These are phyloP conservation scores for Conchocele bisecta DNA, from an alignment of 2,888 invertebrate genomes.

Conservation along the genomic window DNA sequence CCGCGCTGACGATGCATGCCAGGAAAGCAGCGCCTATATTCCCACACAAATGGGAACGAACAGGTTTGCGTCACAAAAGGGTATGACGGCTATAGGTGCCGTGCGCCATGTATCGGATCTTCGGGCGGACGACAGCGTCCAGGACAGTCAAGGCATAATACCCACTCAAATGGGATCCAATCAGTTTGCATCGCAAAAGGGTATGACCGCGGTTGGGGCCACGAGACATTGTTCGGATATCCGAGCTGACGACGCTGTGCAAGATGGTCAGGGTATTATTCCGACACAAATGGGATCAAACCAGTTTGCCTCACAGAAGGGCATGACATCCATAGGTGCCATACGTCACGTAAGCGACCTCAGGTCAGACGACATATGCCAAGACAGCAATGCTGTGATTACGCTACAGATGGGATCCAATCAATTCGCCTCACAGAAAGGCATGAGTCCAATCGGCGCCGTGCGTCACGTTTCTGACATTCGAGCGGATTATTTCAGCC, in stretches of 20 bases:
- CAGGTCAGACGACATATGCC: constrained; percentile 21
- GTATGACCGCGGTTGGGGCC: constrained; percentile 67
- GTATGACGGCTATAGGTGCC: constrained; percentile 79
- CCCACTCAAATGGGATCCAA: constrained; percentile 80
- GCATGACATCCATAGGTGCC: constrained; percentile 77
- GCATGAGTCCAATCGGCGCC: constrained; percentile 42
- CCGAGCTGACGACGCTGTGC: constrained; percentile 74
- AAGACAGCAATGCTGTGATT: constrained; percentile 31
- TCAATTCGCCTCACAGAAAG: constrained; percentile 43
- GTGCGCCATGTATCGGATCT: constrained; percentile 78
- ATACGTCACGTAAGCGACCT: constrained; percentile 71
- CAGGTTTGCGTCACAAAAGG: constrained; percentile 59
- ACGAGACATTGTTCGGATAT: constrained; percentile 80
- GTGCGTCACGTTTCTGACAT: constrained; percentile 53
- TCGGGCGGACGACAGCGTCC: constrained; percentile 72
- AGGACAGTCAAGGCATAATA: constrained; percentile 74
- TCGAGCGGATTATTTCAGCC: constrained; percentile 33
- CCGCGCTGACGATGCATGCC: constrained; percentile 34
- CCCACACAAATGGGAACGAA: constrained; percentile 41
- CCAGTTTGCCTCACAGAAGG: constrained; percentile 79
- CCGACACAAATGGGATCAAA: constrained; percentile 81
- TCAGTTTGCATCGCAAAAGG: constrained; percentile 67
- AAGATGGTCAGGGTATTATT: constrained; percentile 74
- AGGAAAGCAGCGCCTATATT: constrained; percentile 32
- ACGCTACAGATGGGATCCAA: constrained; percentile 37